These are phyloP conservation scores for Cololabis saira DNA, from an alignment of 2,113 vertebrate species.

Conservation along the genomic window DNA sequence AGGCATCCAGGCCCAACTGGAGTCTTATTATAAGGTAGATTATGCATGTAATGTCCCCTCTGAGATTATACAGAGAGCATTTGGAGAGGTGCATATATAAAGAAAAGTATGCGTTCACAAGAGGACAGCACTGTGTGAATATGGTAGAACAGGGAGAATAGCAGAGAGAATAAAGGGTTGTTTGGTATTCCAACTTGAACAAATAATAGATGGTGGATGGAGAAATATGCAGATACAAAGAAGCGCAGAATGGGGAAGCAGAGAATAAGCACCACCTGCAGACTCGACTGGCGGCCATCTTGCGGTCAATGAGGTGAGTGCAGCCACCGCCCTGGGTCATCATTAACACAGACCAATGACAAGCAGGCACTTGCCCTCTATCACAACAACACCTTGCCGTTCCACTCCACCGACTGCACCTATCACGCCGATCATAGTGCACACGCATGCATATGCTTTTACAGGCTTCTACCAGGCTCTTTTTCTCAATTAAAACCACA, in stretches of 20 bases:
- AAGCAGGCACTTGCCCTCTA: slow-evolving; percentile 72
- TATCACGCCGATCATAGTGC: slow-evolving; percentile 62
- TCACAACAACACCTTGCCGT: slow-evolving; percentile 72
- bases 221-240: slow-evolving; percentile 50
- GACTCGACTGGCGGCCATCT: slow-evolving; percentile 66
- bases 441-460: slow-evolving; percentile 26
- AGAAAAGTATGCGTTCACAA: slow-evolving; percentile 15
- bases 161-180: slow-evolving; percentile 38
- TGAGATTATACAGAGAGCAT: slow-evolving; percentile 64
- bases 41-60: slow-evolving; percentile 73
- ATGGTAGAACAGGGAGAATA: background rate
- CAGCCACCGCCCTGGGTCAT: slow-evolving; percentile 67
- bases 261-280: slow-evolving; percentile 67
- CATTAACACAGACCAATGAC: slow-evolving; percentile 77
- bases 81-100: slow-evolving; percentile 19
- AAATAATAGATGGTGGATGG: slow-evolving; percentile 51
- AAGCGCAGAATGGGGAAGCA: slow-evolving; percentile 20
- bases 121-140: slow-evolving; percentile 31
- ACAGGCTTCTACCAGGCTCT: slow-evolving; percentile 15
- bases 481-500: slow-evolving; percentile 19
- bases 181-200: slow-evolving; percentile 58
- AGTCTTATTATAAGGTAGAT: slow-evolving; percentile 69
- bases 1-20: slow-evolving; percentile 54
- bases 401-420: slow-evolving; percentile 68
- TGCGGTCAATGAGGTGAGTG: slow-evolving; percentile 77